These are phyloP conservation scores for Eurypyga helias DNA, from an alignment of 2,113 vertebrate genomes.

Conservation along the genomic window DNA sequence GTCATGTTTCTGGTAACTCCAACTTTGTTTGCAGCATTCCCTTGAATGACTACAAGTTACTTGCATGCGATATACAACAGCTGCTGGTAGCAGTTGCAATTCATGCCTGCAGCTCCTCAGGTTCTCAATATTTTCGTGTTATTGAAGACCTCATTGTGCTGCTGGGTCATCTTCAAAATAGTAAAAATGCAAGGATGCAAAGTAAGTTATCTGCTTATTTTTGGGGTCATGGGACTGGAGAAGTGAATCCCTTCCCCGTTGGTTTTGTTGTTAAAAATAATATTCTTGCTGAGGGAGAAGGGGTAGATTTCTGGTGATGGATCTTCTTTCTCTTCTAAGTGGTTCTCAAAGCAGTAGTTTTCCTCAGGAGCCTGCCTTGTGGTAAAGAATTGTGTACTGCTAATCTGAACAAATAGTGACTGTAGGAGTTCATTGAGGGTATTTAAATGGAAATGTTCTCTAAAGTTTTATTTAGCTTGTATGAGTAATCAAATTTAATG, in stretches of 20 bases:
- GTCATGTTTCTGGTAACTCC: constrained; percentile 41
- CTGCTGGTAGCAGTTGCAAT: constrained; percentile 92
- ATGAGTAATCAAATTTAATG: neutral
- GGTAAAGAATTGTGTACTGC: neutral
- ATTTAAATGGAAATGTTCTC: neutral
- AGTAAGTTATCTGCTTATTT: constrained; percentile 80
- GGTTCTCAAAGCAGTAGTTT: neutral
- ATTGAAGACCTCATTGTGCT: constrained; percentile 97
- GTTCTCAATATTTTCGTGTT: constrained; percentile 96
- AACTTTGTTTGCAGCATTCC: constrained; percentile 84
- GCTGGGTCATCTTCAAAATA: constrained; percentile 93
- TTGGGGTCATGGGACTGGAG: neutral
- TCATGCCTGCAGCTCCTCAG: constrained; percentile 96
- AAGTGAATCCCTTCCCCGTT: neutral
- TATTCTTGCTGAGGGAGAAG: neutral
- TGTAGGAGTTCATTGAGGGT: neutral
- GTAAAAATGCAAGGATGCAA: constrained; percentile 89
- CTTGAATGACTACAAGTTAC: constrained; percentile 90
- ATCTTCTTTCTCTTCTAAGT: neutral
- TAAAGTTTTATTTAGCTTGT: neutral
- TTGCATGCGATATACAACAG: constrained; percentile 95
- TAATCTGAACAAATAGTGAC: neutral
- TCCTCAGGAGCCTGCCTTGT: neutral
- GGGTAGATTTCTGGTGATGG: neutral
- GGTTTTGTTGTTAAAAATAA: neutral